These are phyloP conservation scores for Ammodytes marinus DNA, from an alignment of 2,113 vertebrate genomes.

Conservation along the genomic window DNA sequence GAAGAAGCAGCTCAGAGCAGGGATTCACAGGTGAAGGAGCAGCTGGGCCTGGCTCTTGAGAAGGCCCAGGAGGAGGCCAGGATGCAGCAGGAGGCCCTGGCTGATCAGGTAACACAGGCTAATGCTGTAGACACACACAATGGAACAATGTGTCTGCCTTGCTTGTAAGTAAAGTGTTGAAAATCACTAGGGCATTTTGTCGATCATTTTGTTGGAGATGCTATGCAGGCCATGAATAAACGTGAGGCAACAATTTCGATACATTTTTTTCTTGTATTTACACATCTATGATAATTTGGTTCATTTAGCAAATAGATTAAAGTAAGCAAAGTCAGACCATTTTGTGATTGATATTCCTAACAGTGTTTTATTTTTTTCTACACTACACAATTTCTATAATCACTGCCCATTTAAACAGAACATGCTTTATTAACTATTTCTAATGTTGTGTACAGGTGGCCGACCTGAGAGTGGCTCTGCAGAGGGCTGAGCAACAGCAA, in stretches of 20 bases:
- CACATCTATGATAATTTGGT: not conserved
- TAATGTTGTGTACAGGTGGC: constrained; percentile 86
- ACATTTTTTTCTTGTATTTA: not conserved
- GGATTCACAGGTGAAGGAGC: constrained; percentile 92
- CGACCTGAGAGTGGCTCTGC: constrained; percentile 92
- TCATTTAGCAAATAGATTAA: not conserved
- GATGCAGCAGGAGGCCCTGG: constrained; percentile 93
- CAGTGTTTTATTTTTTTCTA: too few relatives aligned
- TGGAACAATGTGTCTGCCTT: not conserved
- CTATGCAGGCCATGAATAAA: not conserved
- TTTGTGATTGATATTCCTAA: not conserved
- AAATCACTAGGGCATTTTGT: not conserved
- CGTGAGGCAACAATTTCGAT: not conserved
- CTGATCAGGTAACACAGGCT: constrained; percentile 87
- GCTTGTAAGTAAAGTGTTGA: not conserved
- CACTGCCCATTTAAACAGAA: not conserved
- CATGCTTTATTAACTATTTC: not conserved
- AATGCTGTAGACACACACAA: not conserved
- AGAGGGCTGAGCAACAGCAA: constrained; percentile 94
- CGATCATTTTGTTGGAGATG: not conserved
- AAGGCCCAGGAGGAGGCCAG: constrained; percentile 92
- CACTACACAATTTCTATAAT: not conserved
- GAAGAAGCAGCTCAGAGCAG: constrained; percentile 91
- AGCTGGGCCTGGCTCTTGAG: constrained; percentile 90
- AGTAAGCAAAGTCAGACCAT: not conserved